Conservation (phyloP, 2,113 vertebrate genomes). For the Protobothrops flavoviridis region DNA sequence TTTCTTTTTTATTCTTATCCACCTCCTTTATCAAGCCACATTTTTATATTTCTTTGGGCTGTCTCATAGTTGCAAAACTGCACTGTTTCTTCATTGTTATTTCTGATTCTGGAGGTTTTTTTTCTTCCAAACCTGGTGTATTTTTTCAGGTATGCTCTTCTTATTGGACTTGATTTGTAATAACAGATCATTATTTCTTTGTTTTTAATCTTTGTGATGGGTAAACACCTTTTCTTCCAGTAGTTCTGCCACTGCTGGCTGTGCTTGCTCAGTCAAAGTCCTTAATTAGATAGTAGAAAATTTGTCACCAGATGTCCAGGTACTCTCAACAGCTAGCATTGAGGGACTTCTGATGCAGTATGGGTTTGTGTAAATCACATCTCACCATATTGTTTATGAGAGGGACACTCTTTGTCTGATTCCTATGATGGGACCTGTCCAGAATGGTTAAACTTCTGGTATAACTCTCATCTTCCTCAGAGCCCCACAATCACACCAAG, state of each 20-base stretch:
- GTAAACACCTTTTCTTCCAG: background rate
- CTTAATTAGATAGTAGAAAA: background rate
- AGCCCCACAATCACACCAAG: too few species aligned
- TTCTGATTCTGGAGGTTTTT: background rate
- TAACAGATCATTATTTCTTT: background rate
- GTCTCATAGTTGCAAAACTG: background rate
- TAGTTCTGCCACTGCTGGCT: background rate
- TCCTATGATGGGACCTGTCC: too few species aligned
- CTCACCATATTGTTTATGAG: background rate
- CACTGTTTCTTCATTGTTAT: background rate
- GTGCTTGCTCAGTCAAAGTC: background rate
- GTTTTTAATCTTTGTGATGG: too few species aligned
- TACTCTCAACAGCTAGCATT: too few species aligned
- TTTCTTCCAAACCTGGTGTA: background rate
- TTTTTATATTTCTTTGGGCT: background rate
- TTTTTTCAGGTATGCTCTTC: background rate
- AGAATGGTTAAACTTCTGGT: too few species aligned
- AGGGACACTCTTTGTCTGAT: background rate
- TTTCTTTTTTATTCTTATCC: background rate
- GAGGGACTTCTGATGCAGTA: background rate
- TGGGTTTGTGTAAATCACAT: background rate
- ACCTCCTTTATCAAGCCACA: background rate
- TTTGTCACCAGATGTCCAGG: too few species aligned
- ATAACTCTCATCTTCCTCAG: too few species aligned
- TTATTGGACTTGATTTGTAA: background rate